Conservation (phyloP, 2,113 vertebrate genomes). For the Rynchops niger region DNA sequence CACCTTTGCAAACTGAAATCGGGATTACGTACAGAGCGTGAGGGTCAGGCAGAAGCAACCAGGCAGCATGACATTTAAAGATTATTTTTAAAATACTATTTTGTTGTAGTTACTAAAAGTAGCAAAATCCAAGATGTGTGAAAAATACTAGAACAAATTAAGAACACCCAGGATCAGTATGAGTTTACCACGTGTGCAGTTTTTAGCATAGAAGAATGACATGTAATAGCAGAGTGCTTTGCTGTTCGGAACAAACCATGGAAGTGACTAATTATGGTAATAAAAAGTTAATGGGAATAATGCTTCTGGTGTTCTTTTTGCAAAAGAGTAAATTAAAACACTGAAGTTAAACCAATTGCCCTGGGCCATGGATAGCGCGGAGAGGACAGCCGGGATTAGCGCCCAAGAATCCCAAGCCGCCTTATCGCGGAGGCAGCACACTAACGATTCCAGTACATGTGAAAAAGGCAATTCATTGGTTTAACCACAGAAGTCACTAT, state of each 20-base stretch:
- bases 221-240: background rate
- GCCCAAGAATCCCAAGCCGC: background rate
- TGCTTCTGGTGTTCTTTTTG: background rate
- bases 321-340: background rate
- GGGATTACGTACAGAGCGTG: background rate
- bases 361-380: background rate
- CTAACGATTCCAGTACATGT: background rate
- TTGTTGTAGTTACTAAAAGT: background rate
- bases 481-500: background rate
- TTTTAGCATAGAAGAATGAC: background rate
- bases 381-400: background rate
- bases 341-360: background rate
- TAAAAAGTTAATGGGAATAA: conserved; percentile 32
- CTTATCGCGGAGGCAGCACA: background rate
- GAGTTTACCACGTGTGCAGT: background rate
- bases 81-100: background rate
- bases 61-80: background rate
- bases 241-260: background rate
- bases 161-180: background rate
- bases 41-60: background rate
- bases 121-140: background rate
- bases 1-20: background rate
- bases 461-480: background rate
- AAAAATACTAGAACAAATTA: background rate
- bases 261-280: conserved; percentile 7